These are phyloP conservation scores for Caenorhabditis sulstoni DNA, from an alignment of 2,888 invertebrate genomes.

Conservation along the genomic window DNA sequence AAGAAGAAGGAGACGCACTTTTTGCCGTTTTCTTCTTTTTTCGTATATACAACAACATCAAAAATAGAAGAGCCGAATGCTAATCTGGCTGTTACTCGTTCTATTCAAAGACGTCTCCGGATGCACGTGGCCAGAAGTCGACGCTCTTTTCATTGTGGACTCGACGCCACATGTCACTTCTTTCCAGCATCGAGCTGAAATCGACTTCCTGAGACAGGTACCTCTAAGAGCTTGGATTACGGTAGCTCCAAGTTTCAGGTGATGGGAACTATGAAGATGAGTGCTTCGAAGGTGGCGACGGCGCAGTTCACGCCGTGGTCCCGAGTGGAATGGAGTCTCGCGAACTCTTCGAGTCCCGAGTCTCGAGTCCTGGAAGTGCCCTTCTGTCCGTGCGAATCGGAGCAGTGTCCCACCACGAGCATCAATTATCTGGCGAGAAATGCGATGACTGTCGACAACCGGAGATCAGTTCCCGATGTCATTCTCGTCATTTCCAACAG, in stretches of 20 bases:
- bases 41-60: slow-evolving; percentile 9
- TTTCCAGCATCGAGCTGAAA: slow-evolving; percentile 66
- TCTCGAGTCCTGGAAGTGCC: slow-evolving; percentile 39
- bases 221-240: background rate
- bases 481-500: slow-evolving; percentile 72
- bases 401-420: slow-evolving; percentile 53
- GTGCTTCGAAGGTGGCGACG: slow-evolving; percentile 62
- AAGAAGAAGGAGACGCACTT: background rate
- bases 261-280: slow-evolving; percentile 50
- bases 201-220: slow-evolving; percentile 66
- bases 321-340: slow-evolving; percentile 63
- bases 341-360: slow-evolving; percentile 44
- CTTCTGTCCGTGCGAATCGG: slow-evolving; percentile 44
- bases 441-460: slow-evolving; percentile 65
- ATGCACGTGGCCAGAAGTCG: slow-evolving; percentile 72
- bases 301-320: slow-evolving; percentile 76
- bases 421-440: slow-evolving; percentile 64
- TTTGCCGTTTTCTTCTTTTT: no score
- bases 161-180: slow-evolving; percentile 70
- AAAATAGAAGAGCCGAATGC: slow-evolving; percentile 2
- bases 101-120: background rate
- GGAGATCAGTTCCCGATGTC: slow-evolving; percentile 73
- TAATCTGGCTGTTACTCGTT: background rate
- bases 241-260: slow-evolving; percentile 28
- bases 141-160: slow-evolving; percentile 75